Percentiles rank a stretch among this genome's conserved stretches.
Evolutionary conservation across 2,113 vertebrate species (phyloP).

Genomic region (Podarcis muralis): DNA sequence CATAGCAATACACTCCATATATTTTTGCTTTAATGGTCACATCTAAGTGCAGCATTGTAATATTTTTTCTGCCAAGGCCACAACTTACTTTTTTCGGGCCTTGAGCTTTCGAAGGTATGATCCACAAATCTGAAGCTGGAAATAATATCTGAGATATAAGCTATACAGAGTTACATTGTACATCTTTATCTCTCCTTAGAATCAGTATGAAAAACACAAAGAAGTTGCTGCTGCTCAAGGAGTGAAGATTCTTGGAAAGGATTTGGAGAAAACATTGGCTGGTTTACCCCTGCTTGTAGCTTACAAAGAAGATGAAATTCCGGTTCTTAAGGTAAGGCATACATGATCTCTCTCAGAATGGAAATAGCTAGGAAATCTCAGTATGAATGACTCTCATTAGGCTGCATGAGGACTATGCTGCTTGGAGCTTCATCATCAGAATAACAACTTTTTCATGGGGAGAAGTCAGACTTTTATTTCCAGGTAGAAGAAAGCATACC

Average conservation of each 20-base stretch:
- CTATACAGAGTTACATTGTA: neutral
- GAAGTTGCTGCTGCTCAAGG: constrained; percentile 93
- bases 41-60: neutral
- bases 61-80: neutral
- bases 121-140: too few relatives aligned
- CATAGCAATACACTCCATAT: neutral
- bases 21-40: neutral
- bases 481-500: neutral
- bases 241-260: constrained; percentile 97
- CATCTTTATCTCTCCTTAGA: constrained; percentile 74
- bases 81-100: too few relatives aligned
- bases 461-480: neutral
- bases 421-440: neutral
- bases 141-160: too few relatives aligned
- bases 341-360: neutral
- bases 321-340: constrained; percentile 87
- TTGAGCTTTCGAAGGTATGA: too few relatives aligned
- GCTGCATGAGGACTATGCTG: too few relatives aligned
- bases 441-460: neutral
- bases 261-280: constrained; percentile 94
- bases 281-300: constrained; percentile 95
- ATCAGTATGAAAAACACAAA: constrained; percentile 97
- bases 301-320: constrained; percentile 91
- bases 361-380: neutral
- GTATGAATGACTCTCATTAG: neutral